Percentiles rank a stretch among this genome's conserved stretches.
These are phyloP conservation scores for Chauna torquata DNA, from an alignment of 2,113 vertebrate species.

Conservation along the genomic window DNA sequence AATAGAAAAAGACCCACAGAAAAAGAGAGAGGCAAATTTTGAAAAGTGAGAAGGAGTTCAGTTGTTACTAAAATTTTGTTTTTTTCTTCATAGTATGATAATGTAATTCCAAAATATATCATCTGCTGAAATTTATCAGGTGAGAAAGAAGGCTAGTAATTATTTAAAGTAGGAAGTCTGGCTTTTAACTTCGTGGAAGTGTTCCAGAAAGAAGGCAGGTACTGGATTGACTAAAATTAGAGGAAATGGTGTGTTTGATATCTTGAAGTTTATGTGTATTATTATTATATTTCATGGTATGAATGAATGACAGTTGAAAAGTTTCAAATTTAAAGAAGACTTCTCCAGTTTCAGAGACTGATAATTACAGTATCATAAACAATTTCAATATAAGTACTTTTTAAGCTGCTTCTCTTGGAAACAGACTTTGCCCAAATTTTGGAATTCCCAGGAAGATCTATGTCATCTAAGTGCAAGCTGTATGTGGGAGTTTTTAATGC, in stretches of 20 bases:
- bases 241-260: neutral
- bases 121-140: neutral
- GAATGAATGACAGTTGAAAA: neutral
- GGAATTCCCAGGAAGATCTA: neutral
- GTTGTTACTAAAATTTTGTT: neutral
- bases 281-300: neutral
- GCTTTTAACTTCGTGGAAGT: neutral
- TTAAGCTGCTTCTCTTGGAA: neutral
- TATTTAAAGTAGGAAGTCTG: neutral
- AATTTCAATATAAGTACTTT: neutral
- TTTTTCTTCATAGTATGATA: neutral
- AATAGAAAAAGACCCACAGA: neutral
- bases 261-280: neutral
- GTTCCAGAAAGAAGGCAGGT: neutral
- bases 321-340: neutral
- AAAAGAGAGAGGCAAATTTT: neutral
- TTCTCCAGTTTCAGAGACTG: neutral
- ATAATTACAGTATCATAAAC: neutral
- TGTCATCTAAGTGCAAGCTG: neutral
- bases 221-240: neutral
- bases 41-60: neutral
- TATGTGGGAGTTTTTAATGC: neutral
- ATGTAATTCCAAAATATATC: neutral
- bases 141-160: neutral
- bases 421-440: neutral